Evolutionary conservation across 2,113 vertebrate species (phyloP).

Genomic region (Hirundichthys speculiger): DNA sequence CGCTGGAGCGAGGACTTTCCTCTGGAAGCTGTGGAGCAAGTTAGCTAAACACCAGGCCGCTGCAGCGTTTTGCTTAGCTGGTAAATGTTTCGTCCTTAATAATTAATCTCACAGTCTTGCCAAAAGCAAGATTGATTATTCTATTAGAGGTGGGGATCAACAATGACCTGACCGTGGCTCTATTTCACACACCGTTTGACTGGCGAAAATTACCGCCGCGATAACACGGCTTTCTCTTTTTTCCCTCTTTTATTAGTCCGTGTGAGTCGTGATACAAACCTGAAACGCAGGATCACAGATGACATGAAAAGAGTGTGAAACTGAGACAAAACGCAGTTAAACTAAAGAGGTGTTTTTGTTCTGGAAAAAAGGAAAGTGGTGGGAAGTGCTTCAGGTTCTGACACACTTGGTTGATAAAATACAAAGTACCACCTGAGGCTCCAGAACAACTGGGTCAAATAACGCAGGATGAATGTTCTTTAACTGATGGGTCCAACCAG

Average conservation of each 20-base stretch:
- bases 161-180: constrained; percentile 64
- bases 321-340: no score
- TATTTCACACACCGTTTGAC: constrained; percentile 73
- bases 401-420: no score
- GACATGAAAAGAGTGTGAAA: no score
- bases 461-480: no score
- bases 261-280: constrained; percentile 12
- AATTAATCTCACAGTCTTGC: constrained; percentile 66
- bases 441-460: no score
- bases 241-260: neutral
- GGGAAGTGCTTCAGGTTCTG: no score
- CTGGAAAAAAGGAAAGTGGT: no score
- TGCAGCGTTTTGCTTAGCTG: constrained; percentile 28
- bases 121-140: constrained; percentile 75
- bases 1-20: constrained; percentile 26
- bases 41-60: constrained; percentile 46
- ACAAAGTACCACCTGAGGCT: no score
- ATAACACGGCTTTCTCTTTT: constrained; percentile 1
- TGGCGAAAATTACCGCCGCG: constrained; percentile 45
- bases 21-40: neutral
- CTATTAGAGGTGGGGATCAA: constrained; percentile 73
- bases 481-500: no score
- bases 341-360: no score
- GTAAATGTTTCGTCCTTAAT: constrained; percentile 60
- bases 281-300: neutral